Base-by-base conservation (phyloP, 53 echinoderm and acorn worm genomes). In the Zoroaster sp. region DNA sequence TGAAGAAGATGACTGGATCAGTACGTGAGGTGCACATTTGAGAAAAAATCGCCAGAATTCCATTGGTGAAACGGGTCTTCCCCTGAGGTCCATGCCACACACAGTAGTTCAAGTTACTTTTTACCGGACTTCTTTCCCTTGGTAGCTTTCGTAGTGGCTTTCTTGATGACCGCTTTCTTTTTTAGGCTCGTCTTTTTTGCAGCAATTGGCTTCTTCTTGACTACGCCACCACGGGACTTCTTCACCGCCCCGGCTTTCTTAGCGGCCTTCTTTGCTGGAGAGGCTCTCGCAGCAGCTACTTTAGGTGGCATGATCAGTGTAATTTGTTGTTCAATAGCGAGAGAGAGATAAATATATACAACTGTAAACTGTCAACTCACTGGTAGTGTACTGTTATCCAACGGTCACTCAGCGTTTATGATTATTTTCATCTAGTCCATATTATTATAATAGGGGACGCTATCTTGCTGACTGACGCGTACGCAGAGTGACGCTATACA, bases 401-500 rank as follows among this genome's bases (percentile, higher is more conserved):
- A 53, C 54, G 78, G 54, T 53, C 78, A 53, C 38, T n/a, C 46
- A 23, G 63, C 55, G 59, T 78, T 78, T 59, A 59, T 78, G 52
- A 39, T 78, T 52, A 55, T 39, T 37, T 28, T 23, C 2, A 59
- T 59, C 11, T 8, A 25, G 63, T 21, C 59, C 59, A 31, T 14
- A 55, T 45, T 54, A 72, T 72, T 72, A 72, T 78, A 38, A 35
- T 53, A 76, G 36, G 54, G 78, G 78, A 78, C 78, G 78, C 78
- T 78, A 78, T 51, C 9, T 15, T 9, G 35, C 78, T 11, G 45
- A 75, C 21, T 49, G 75, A 75, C 75, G 75, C 75, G 39, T 32
- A 75, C 75, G 36, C 73, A 40, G n/a, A 35, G n/a, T 37, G 54
- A 78, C 78, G 54, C 54, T 78, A 23, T 40, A 78, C 38, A 5